Base-by-base conservation (phyloP, 2,113 vertebrate genomes). In the Colistium nudipinnis region DNA sequence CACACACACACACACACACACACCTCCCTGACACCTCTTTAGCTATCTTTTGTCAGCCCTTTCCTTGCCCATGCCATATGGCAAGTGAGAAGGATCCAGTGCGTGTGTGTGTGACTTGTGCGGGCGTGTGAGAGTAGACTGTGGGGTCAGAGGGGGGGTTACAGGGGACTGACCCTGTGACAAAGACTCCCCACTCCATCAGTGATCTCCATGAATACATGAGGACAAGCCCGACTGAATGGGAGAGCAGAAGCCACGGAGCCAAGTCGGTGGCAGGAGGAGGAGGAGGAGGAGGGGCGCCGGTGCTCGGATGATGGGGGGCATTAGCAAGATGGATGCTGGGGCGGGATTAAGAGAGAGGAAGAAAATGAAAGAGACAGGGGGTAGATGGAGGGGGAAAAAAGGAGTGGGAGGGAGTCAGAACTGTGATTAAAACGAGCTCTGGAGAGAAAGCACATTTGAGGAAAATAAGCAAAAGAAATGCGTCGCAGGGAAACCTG, bases 61-160 rank as follows among this genome's bases (percentile, higher is more conserved):
- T n/a, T 83, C 81, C 83, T 87, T 88, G 76, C 75, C 60, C 65
- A 85, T 85, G 93, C 94, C 96, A 97, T 96, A 98, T 98, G 97
- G 97, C 94, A 95, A 94, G 90, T 96, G 94, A 92, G 94, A 87
- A 90, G 82, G 89, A 81, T 77, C 74, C 74, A 83, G 88, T 79
- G 71, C 78, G 63, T 63, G 74, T 59, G 75, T 68, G 62, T 31
- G 64, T 45, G 62, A 17, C 57, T 12, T 31, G 88, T 81, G 69
- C 79, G 70, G 61, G 66, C 30, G 74, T 62, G 66, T 62, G 67
- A n/a, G 62, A 10, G 73, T 82, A 70, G 85, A 75, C 91, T 84
- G 89, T 70, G 86, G 74, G 92, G 89, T 90, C 82, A 84, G 88
- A 85, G 85, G 84, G 84, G n/a, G 76, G 75, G 92, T 88, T 92